These are phyloP conservation scores for Tetramorium simillimum DNA, from an alignment of 1,140 invertebrate genomes.

Conservation along the genomic window DNA sequence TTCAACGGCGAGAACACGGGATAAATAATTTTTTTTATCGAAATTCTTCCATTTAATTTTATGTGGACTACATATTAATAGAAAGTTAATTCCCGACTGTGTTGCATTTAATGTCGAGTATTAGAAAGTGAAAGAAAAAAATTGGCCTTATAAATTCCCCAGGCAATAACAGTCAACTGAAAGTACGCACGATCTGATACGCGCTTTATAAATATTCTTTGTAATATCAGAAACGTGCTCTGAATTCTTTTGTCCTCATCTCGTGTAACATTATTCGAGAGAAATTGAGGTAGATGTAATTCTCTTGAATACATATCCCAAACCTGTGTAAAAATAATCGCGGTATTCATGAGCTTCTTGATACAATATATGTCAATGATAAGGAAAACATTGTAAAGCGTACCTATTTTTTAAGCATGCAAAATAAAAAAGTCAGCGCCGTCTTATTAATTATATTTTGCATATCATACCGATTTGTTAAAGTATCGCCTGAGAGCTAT, in stretches of 20 bases:
- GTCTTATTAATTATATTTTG: no score
- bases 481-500: no score
- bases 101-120: slow-evolving; percentile 16
- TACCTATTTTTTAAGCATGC: no score
- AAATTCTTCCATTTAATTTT: slow-evolving; percentile 1
- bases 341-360: not conserved
- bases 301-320: not conserved
- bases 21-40: not conserved
- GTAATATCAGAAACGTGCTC: not conserved
- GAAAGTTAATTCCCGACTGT: slow-evolving; percentile 2
- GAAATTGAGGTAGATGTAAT: not conserved
- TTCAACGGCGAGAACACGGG: not conserved
- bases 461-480: no score
- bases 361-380: no score
- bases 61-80: slow-evolving; percentile 10
- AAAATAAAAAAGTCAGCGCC: no score
- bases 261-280: not conserved
- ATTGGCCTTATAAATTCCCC: slow-evolving; percentile 1
- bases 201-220: not conserved
- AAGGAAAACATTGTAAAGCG: no score
- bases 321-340: not conserved
- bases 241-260: not conserved
- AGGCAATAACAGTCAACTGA: not conserved
- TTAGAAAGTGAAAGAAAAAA: slow-evolving; percentile 16
- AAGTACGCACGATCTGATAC: slow-evolving; percentile 1